Conservation (phyloP, 2,797 vertebrate genomes). For the Hoplostethus mediterraneus region DNA sequence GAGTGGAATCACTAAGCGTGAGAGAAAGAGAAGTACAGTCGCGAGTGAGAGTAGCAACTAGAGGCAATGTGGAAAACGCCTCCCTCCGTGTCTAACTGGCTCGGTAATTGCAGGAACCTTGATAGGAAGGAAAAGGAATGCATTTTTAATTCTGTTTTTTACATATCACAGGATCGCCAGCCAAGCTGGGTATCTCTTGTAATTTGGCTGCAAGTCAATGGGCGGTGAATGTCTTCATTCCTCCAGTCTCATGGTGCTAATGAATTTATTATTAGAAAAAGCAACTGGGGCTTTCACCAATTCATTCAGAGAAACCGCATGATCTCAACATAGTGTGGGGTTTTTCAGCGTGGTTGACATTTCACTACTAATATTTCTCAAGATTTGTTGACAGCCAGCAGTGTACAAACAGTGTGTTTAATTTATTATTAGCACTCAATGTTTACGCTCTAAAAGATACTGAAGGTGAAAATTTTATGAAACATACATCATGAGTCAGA, state of each 20-base stretch:
- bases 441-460: conserved; percentile 38
- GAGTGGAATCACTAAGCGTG: conserved; percentile 22
- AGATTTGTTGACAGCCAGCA: conserved; percentile 46
- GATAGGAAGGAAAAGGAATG: conserved; percentile 58
- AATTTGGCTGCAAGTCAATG: conserved; percentile 61
- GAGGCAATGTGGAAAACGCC: conserved; percentile 41
- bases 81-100: conserved; percentile 34
- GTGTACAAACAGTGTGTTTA: conserved; percentile 47
- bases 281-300: conserved; percentile 47
- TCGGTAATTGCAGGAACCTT: conserved; percentile 62
- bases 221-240: conserved; percentile 63
- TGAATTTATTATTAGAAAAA: conserved; percentile 68
- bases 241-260: conserved; percentile 54
- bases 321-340: conserved; percentile 6
- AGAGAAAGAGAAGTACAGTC: conserved; percentile 35
- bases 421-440: conserved; percentile 44
- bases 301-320: conserved; percentile 40
- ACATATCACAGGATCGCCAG: conserved; percentile 43
- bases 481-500: background rate
- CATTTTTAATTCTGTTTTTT: conserved; percentile 69
- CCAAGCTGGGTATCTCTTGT: conserved; percentile 57
- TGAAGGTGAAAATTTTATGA: conserved; percentile 1
- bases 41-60: background rate
- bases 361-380: conserved; percentile 35
- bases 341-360: background rate